Base-by-base conservation (phyloP, 2,797 vertebrate genomes). In the Argyrosomus regius region DNA sequence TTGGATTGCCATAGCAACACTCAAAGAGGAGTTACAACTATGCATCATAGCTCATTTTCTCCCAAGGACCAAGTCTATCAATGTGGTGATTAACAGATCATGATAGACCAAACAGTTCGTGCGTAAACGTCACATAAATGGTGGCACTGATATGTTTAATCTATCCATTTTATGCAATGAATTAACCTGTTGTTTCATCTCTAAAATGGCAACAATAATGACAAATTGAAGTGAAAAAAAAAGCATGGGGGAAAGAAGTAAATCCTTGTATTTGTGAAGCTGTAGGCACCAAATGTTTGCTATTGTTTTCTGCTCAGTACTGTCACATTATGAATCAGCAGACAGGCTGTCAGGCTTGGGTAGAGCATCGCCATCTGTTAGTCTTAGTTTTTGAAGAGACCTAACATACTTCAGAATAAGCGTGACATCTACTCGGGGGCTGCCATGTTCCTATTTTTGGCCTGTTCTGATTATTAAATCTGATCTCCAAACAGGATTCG, bases 341-440 rank as follows among this genome's bases (percentile, higher is more conserved):
- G 72, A 88, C 88, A 86, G 84, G 81, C 84, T 86, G 81, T 57
- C 48, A 67, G 76, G 82, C 83, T 83, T 75, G 66, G 78, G 75
- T 41, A 71, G 75, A 87, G 83, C 85, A 52, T 41, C 43, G 48
- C 88, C 89, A 90, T 91, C 91, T 93, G 92, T 79, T 89, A 54
- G 69, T 59, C 72, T 82, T 61, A 77, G 75, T 79, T 87, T 88
- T 63, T 74, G 72, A 64, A 46, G 60, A 84, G 81, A 71, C 69
- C 58, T 31, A 82, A 78, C 77, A 80, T 78, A 81, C 83, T 90
- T 86, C 69, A 86, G 73, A 85, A 73, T 31, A 71, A 49, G 62
- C 49, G 2, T 78, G 78, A 85, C 82, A 83, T 83, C 81, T 79
- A 86, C 81, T 79, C 66, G n/a, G 75, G 57, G 65, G 58, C 75